These are phyloP conservation scores for Crotalus helleri DNA, from an alignment of 2,113 vertebrate genomes.

Conservation along the genomic window DNA sequence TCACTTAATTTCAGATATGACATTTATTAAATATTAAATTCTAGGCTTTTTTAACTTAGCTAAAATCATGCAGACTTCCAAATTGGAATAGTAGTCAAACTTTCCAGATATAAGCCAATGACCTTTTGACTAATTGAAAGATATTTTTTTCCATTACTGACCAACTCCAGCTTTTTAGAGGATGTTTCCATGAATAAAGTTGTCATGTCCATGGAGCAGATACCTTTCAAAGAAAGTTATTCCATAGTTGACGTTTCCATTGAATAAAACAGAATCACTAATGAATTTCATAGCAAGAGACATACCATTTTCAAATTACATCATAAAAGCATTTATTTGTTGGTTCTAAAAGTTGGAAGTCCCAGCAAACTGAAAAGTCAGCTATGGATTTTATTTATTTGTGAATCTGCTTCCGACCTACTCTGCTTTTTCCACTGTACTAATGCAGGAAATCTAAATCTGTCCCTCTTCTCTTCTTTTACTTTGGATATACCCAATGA, in stretches of 20 bases:
- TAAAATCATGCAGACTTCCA: background rate
- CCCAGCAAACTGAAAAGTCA: conserved; percentile 31
- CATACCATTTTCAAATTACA: background rate
- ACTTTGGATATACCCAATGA: background rate
- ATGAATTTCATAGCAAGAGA: background rate
- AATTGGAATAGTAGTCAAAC: background rate
- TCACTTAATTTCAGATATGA: background rate
- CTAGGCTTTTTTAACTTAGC: background rate
- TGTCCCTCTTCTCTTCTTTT: background rate
- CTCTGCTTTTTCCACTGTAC: background rate
- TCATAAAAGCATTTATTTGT: conserved; percentile 18
- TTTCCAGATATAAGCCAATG: conserved; percentile 2
- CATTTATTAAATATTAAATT: background rate
- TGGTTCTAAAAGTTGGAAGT: conserved; percentile 11
- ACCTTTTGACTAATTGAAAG: conserved; percentile 38
- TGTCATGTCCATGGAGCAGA: conserved; percentile 34
- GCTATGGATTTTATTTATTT: conserved; percentile 3
- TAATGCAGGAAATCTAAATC: conserved; percentile 9
- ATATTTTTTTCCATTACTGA: conserved; percentile 35
- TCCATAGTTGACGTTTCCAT: conserved; percentile 1
- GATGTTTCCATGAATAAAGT: conserved; percentile 12
- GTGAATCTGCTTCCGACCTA: conserved; percentile 25
- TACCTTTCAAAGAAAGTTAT: conserved; percentile 30
- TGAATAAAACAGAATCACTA: background rate
- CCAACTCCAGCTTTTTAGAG: conserved; percentile 36